A percentile compares a stretch with the other conserved stretches of the same genome.
Evolutionary conservation across 2,888 invertebrate genomes (phyloP).

Genomic region (Tortricodes alternella): DNA sequence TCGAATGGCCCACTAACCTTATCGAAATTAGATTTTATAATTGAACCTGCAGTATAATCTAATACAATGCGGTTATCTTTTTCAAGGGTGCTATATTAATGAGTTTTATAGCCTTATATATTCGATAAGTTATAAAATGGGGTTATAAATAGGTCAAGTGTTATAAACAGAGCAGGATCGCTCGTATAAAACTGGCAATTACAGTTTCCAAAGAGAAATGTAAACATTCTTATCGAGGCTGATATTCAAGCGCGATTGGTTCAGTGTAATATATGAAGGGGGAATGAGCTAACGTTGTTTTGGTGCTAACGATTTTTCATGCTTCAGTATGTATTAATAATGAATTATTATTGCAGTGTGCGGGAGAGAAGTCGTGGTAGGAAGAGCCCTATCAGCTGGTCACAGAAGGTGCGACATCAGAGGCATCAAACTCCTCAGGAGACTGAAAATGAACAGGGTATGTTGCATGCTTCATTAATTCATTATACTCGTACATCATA

Average conservation of each 20-base stretch:
- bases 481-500: background rate
- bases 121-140: background rate
- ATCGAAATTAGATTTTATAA: slow-evolving; percentile 16
- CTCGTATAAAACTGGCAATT: slow-evolving; percentile 42
- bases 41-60: background rate
- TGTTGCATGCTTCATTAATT: slow-evolving; percentile 32
- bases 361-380: slow-evolving; percentile 78
- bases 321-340: slow-evolving; percentile 31
- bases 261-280: slow-evolving; percentile 46
- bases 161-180: background rate
- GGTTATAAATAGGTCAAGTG: background rate
- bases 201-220: slow-evolving; percentile 57
- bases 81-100: background rate
- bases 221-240: slow-evolving; percentile 65
- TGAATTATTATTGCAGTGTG: slow-evolving; percentile 72
- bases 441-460: slow-evolving; percentile 62
- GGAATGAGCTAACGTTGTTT: slow-evolving; percentile 36
- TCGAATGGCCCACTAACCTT: slow-evolving; percentile 9
- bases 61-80: background rate
- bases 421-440: slow-evolving; percentile 82
- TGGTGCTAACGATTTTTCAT: slow-evolving; percentile 1
- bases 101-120: background rate
- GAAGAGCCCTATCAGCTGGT: slow-evolving; percentile 84
- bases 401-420: slow-evolving; percentile 84
- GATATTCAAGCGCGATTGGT: slow-evolving; percentile 46